A percentile compares a stretch with the other conserved stretches of the same genome.
Evolutionary conservation across 2,888 invertebrate species (phyloP).

Genomic region (Yponomeuta malinellus): DNA sequence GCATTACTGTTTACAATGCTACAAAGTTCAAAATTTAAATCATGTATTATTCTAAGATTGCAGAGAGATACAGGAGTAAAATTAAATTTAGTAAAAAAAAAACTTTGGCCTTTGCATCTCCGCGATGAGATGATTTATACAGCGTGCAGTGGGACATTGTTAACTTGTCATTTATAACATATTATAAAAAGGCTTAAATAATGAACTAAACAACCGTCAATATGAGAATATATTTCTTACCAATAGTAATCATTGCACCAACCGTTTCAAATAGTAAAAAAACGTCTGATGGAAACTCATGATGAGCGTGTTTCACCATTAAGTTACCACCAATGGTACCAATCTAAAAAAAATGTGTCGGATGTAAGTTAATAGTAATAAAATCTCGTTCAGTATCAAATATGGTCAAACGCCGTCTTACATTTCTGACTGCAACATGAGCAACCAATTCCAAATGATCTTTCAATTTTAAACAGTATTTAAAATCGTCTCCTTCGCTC

Average conservation of each 20-base stretch:
- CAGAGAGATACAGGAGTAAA: too few relatives aligned
- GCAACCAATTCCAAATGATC: slow-evolving; percentile 83
- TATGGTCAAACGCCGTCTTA: slow-evolving; percentile 41
- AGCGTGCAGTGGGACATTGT: too few relatives aligned
- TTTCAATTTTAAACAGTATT: slow-evolving; percentile 78
- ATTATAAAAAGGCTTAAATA: too few relatives aligned
- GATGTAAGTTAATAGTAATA: background rate
- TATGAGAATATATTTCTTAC: slow-evolving; percentile 28
- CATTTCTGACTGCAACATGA: slow-evolving; percentile 83
- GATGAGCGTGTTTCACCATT: slow-evolving; percentile 78
- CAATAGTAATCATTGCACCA: slow-evolving; percentile 57
- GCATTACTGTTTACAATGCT: too few relatives aligned
- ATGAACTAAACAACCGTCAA: slow-evolving; percentile 69
- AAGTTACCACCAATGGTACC: slow-evolving; percentile 84
- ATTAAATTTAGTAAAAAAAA: too few relatives aligned
- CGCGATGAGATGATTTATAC: too few relatives aligned
- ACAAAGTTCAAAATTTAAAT: too few relatives aligned
- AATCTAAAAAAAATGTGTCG: slow-evolving; percentile 54
- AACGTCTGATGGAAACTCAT: slow-evolving; percentile 85
- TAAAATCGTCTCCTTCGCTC: slow-evolving; percentile 36
- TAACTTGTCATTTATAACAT: too few relatives aligned
- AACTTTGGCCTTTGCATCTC: too few relatives aligned
- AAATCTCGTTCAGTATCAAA: background rate
- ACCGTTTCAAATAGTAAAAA: slow-evolving; percentile 79
- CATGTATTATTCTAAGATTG: too few relatives aligned